phyloP scores from a whole-genome alignment of 2,797 vertebrate species.

The Galagoides demidoff region DNA sequence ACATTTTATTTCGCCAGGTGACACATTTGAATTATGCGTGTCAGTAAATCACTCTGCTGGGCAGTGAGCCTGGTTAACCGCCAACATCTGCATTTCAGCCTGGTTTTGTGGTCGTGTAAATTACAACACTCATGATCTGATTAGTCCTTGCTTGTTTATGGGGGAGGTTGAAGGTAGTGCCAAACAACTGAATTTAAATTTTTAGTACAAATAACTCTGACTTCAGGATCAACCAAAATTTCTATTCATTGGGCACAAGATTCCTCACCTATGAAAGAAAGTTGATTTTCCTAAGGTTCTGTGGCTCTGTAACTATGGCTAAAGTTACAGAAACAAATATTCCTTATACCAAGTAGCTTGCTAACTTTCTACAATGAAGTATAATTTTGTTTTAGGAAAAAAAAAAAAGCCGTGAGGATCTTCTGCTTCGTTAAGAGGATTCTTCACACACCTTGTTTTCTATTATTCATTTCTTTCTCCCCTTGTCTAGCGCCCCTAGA shows the following conservation, averaged over 20 bases:
- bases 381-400: background rate
- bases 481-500: background rate
- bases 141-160: background rate
- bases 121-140: background rate
- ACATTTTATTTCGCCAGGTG: background rate
- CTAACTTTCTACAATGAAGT: background rate
- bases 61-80: background rate
- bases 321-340: background rate
- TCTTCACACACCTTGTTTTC: background rate
- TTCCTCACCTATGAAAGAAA: background rate
- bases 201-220: background rate
- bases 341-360: background rate
- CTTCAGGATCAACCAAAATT: background rate
- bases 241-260: background rate
- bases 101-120: background rate
- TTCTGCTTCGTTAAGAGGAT: background rate
- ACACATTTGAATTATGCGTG: background rate
- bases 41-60: background rate
- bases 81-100: background rate
- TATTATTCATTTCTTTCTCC: background rate
- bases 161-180: background rate
- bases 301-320: background rate
- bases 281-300: background rate
- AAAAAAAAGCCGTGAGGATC: background rate
- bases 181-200: background rate